Percentiles rank a stretch among this genome's conserved stretches.
Evolutionary conservation across 2,113 vertebrate genomes (phyloP).

Genomic region (Rissa tridactyla): DNA sequence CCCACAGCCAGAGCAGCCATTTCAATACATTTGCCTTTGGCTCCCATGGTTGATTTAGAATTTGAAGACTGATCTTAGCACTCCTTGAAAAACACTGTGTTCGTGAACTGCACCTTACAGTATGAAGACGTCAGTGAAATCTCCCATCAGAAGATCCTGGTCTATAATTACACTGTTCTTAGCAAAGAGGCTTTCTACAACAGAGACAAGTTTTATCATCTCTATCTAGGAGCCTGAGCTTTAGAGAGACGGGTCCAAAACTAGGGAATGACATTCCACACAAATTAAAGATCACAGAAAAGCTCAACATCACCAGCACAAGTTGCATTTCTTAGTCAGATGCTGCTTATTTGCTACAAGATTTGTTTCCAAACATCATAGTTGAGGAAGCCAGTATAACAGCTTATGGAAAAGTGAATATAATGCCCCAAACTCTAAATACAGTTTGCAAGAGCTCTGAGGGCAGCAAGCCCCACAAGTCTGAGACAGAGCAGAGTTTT

Average conservation of each 20-base stretch:
- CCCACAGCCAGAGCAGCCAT: neutral
- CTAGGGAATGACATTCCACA: neutral
- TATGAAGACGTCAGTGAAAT: neutral
- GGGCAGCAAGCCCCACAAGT: neutral
- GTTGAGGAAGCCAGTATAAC: neutral
- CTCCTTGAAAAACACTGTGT: neutral
- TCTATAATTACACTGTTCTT: neutral
- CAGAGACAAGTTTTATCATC: neutral
- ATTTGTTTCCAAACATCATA: neutral
- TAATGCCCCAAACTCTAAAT: neutral
- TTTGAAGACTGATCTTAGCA: neutral
- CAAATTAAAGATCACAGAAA: neutral
- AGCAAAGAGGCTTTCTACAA: neutral
- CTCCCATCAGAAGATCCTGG: neutral
- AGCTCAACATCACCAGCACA: neutral
- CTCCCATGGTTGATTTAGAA: neutral
- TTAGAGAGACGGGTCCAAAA: neutral
- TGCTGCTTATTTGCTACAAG: neutral
- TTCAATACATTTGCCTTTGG: neutral
- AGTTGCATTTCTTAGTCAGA: neutral
- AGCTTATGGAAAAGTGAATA: fast-evolving
- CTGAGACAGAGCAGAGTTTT: neutral
- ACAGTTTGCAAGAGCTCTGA: neutral
- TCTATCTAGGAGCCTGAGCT: neutral
- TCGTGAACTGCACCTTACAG: neutral